Percentiles rank a stretch among this genome's conserved stretches.
phyloP scores from a whole-genome alignment of 2,797 vertebrate genomes.

The Pseudochaenichthys georgianus region DNA sequence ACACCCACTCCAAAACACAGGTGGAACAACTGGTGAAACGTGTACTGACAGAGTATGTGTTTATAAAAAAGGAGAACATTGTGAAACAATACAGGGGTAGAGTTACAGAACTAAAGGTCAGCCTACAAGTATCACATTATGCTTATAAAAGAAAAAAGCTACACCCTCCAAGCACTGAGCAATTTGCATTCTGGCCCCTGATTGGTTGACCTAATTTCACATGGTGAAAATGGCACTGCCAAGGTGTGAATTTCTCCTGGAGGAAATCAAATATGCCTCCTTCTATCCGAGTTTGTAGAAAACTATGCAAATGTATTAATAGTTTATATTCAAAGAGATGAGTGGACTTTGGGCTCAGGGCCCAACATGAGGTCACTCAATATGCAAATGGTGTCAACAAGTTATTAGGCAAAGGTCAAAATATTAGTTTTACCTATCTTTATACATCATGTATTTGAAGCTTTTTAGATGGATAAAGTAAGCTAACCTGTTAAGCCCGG shows the following conservation, averaged over 20 bases:
- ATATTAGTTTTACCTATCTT: background rate
- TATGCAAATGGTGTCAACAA: background rate
- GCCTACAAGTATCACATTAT: background rate
- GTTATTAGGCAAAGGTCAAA: background rate
- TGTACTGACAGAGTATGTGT: conserved; percentile 14
- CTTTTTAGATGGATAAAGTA: background rate
- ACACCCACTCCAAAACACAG: conserved; percentile 25
- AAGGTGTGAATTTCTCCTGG: too few relatives aligned
- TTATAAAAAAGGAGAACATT: conserved; percentile 33
- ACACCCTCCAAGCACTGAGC: background rate
- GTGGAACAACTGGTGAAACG: background rate
- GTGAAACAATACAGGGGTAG: conserved; percentile 10
- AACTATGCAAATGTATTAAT: background rate
- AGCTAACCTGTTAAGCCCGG: too few relatives aligned
- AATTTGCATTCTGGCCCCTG: background rate
- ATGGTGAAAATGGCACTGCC: conserved; percentile 7
- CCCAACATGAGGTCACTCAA: background rate
- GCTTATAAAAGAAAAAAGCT: too few relatives aligned
- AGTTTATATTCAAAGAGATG: background rate
- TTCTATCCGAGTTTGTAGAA: background rate
- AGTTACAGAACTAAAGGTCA: background rate
- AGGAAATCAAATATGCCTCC: too few relatives aligned
- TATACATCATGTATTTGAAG: background rate
- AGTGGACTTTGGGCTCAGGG: background rate
- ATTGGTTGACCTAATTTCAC: conserved; percentile 37